Conservation (phyloP, 2,113 vertebrate species). For the Nipponia nippon region DNA sequence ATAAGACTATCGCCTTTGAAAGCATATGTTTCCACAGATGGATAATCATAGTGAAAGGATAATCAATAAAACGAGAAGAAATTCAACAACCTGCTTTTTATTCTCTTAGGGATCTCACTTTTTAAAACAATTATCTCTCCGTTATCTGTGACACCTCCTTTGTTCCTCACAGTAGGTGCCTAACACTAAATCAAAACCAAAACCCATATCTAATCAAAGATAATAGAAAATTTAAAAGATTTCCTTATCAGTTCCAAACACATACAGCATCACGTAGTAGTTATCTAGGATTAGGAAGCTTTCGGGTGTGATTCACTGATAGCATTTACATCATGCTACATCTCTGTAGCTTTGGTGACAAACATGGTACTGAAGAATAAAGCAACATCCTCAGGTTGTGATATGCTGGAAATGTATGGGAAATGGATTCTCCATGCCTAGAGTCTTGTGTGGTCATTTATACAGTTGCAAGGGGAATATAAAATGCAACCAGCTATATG, state of each 20-base stretch:
- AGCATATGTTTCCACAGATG: slow-evolving; percentile 44
- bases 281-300: slow-evolving; percentile 46
- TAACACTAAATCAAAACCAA: slow-evolving; percentile 46
- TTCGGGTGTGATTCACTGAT: background rate
- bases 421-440: background rate
- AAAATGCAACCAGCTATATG: background rate
- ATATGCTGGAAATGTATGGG: background rate
- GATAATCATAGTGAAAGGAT: slow-evolving; percentile 30
- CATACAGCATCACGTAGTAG: background rate
- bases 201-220: slow-evolving; percentile 39
- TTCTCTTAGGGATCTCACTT: slow-evolving; percentile 31
- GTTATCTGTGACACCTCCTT: slow-evolving; percentile 18
- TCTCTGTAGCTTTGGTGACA: slow-evolving; percentile 13
- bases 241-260: slow-evolving; percentile 46
- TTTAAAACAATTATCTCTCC: slow-evolving; percentile 51
- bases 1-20: slow-evolving; percentile 41
- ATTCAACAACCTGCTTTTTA: slow-evolving; percentile 48
- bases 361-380: slow-evolving; percentile 1
- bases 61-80: slow-evolving; percentile 50
- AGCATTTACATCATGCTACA: background rate
- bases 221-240: slow-evolving; percentile 30
- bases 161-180: slow-evolving; percentile 38
- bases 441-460: background rate
- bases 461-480: background rate
- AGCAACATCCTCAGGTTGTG: background rate